A percentile compares a stretch with the other conserved stretches of the same genome.
phyloP scores from a whole-genome alignment of 1,140 invertebrate genomes.

The Probaryconus sp. region DNA sequence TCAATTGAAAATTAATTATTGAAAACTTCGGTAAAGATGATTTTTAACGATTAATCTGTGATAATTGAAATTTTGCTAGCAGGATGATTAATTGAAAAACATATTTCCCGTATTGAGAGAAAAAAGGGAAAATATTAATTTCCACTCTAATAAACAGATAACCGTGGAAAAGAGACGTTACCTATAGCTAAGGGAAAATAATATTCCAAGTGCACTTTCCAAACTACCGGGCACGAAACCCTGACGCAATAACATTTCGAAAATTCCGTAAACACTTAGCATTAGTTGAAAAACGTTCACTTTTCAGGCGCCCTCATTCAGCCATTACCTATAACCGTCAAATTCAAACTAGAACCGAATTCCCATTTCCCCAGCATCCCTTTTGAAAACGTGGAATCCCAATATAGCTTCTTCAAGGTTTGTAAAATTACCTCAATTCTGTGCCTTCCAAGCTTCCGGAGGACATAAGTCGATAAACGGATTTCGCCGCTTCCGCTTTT shows the following conservation, averaged over 20 bases:
- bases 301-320: conserved; percentile 8
- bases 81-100: too few species aligned
- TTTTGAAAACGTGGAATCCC: neutral
- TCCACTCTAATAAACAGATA: too few species aligned
- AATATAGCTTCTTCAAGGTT: conserved; percentile 35
- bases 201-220: too few species aligned
- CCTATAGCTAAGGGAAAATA: too few species aligned
- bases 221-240: neutral
- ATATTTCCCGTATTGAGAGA: too few species aligned
- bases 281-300: conserved; percentile 25
- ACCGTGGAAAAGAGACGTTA: too few species aligned
- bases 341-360: conserved; percentile 24
- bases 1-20: too few species aligned
- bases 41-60: too few species aligned
- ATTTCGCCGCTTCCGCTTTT: conserved; percentile 42
- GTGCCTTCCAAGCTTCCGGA: conserved; percentile 21
- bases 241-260: conserved; percentile 22
- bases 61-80: too few species aligned
- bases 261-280: conserved; percentile 40
- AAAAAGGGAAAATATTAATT: too few species aligned
- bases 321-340: too few species aligned
- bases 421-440: conserved; percentile 35
- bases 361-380: conserved; percentile 13
- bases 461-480: conserved; percentile 43
- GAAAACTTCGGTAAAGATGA: too few species aligned